Evolutionary conservation across 2,797 vertebrate species (phyloP).

Genomic region (Sebastes paucispinis): DNA sequence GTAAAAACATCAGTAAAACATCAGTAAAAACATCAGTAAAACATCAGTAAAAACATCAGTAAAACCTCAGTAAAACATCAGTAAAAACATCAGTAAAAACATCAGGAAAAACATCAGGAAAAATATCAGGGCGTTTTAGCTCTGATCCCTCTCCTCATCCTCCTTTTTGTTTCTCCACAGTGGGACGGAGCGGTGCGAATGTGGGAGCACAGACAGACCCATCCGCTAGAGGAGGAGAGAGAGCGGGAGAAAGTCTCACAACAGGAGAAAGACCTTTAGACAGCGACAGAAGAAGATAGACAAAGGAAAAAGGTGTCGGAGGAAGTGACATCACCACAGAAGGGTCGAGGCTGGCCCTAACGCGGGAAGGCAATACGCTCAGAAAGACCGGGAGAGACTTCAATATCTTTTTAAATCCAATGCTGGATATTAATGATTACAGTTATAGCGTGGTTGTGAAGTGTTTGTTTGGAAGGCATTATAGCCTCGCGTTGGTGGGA

Average conservation of each 20-base stretch:
- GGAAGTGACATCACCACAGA: constrained; percentile 30
- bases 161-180: constrained; percentile 66
- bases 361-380: constrained; percentile 20
- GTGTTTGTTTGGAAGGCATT: constrained; percentile 35
- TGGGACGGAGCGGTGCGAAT: constrained; percentile 91
- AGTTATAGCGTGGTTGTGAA: constrained; percentile 48
- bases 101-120: too few relatives aligned
- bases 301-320: constrained; percentile 14
- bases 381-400: constrained; percentile 34
- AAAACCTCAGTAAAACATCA: too few relatives aligned
- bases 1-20: too few relatives aligned
- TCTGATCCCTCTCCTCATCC: not conserved
- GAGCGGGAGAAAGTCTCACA: constrained; percentile 61
- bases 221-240: constrained; percentile 84
- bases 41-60: too few relatives aligned
- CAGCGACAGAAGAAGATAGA: not conserved
- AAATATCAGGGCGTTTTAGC: too few relatives aligned
- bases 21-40: too few relatives aligned
- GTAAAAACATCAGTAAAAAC: too few relatives aligned
- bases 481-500: constrained; percentile 17
- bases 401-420: constrained; percentile 50
- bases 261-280: not conserved
- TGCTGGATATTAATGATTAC: constrained; percentile 57
- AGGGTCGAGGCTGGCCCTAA: not conserved
- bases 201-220: constrained; percentile 90